Evolutionary conservation across 2,113 vertebrate genomes (phyloP), one percentile per base, ranked within the genome.

Genomic region (Solenodon paradoxus): DNA sequence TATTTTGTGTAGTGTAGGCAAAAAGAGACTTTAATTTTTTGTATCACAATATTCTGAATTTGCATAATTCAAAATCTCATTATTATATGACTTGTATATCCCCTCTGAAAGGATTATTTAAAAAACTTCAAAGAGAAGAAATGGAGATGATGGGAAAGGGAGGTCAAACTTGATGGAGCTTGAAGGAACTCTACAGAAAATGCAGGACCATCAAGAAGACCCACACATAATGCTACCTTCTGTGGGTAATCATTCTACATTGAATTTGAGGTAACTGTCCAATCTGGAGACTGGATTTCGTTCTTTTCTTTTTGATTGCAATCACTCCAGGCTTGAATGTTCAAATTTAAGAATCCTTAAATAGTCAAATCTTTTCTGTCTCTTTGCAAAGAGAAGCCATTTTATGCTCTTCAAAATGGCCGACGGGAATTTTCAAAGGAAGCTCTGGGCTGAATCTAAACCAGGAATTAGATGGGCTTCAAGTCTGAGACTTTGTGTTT

Each of bases 361-460:
- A 17, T 4, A 72, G 57, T 17, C 59, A 45, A 69, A 47, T 64
- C 38, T 47, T 80, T 12, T 78, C 59, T 35, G 19, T 30, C 8
- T 45, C 35, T 66, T 47, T 9, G 53, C 19, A 2, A 7, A 40
- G 16, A 55, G 59, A 12, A 49, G n/a, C 61, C 92, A 69, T 86
- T 88, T 71, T 74, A 9, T 59, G 35, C 63, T 74, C 61, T 81
- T 95, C 74, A 79, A 83, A 82, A 77, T 55, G 92, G 55, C 69
- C 51, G 80, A 51, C 13, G 53, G 94, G 68, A 61, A 72, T 91
- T 93, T 88, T 63, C 49, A 69, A 59, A 96, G 93, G 38, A 90
- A 20, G 13, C 13, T 22, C 35, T 3, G 4, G 35, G n/a, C 82
- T 55, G 42, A 74, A 94, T 87, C 30, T 88, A 57, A 96, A 83